These are phyloP conservation scores for Herpetotheres cachinnans DNA, from an alignment of 2,113 vertebrate species.

Conservation along the genomic window DNA sequence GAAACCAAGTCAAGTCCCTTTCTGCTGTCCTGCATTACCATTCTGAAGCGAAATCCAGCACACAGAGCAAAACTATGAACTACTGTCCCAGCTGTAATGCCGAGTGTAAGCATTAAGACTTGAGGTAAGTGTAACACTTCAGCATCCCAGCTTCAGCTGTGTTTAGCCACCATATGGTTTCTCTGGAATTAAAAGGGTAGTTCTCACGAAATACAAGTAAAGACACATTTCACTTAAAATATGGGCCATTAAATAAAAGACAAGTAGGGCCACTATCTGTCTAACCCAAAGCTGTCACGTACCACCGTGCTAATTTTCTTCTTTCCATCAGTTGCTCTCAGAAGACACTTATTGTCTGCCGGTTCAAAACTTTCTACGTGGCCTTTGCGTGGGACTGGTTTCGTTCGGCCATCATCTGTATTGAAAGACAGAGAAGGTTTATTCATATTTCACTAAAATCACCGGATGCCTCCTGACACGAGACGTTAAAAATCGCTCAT, in stretches of 20 bases:
- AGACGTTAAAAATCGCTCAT: background rate
- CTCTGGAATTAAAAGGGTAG: background rate
- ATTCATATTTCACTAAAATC: background rate
- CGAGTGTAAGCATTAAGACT: background rate
- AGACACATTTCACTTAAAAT: background rate
- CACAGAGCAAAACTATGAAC: background rate
- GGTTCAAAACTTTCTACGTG: slow-evolving; percentile 86
- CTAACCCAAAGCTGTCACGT: slow-evolving; percentile 28
- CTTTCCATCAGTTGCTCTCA: slow-evolving; percentile 96
- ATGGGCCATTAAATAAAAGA: background rate
- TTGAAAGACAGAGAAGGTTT: background rate
- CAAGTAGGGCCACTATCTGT: background rate
- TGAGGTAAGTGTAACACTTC: background rate
- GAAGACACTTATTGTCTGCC: slow-evolving; percentile 94
- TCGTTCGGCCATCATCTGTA: slow-evolving; percentile 94
- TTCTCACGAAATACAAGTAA: background rate
- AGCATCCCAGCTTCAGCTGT: background rate
- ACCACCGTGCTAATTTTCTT: slow-evolving; percentile 99
- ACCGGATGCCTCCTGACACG: background rate
- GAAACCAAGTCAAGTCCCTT: background rate
- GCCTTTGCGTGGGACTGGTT: slow-evolving; percentile 90
- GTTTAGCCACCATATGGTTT: background rate
- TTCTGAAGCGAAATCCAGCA: background rate
- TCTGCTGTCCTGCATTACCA: background rate
- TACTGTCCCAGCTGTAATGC: background rate